phyloP scores from a whole-genome alignment of 2,113 vertebrate species.

The Paratilapia polleni region DNA sequence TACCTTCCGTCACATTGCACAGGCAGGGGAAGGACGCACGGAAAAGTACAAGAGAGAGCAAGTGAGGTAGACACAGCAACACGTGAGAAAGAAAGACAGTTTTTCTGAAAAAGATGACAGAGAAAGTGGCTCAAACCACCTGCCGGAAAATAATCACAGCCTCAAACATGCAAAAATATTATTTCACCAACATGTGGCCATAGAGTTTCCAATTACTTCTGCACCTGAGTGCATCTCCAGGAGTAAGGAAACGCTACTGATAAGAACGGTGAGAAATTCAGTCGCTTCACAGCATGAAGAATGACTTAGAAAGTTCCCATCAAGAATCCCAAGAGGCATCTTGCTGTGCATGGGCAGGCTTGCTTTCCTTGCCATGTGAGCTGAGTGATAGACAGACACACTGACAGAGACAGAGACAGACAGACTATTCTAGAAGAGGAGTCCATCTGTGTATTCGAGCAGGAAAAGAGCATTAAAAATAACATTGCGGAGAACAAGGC shows the following conservation, averaged over 20 bases:
- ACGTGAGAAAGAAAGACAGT: constrained; percentile 1
- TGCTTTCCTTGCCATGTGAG: constrained; percentile 19
- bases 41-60: constrained; percentile 31
- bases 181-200: constrained; percentile 39
- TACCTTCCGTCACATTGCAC: constrained; percentile 67
- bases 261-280: constrained; percentile 52
- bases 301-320: constrained; percentile 58
- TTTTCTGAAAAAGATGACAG: neutral
- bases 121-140: constrained; percentile 26
- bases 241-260: constrained; percentile 47
- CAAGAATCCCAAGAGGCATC: constrained; percentile 49
- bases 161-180: constrained; percentile 45
- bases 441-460: constrained; percentile 58
- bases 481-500: constrained; percentile 50
- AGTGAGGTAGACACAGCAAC: constrained; percentile 30
- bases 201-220: constrained; percentile 47
- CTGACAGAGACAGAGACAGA: constrained; percentile 34
- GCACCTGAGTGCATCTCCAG: constrained; percentile 39
- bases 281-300: constrained; percentile 54
- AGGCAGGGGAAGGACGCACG: constrained; percentile 44
- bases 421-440: constrained; percentile 15
- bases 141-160: constrained; percentile 34
- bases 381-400: constrained; percentile 34
- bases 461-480: constrained; percentile 61
- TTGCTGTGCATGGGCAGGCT: constrained; percentile 18